These are phyloP conservation scores for Leptarthrus brevirostris DNA, from an alignment of 2,888 invertebrate species.

Conservation along the genomic window DNA sequence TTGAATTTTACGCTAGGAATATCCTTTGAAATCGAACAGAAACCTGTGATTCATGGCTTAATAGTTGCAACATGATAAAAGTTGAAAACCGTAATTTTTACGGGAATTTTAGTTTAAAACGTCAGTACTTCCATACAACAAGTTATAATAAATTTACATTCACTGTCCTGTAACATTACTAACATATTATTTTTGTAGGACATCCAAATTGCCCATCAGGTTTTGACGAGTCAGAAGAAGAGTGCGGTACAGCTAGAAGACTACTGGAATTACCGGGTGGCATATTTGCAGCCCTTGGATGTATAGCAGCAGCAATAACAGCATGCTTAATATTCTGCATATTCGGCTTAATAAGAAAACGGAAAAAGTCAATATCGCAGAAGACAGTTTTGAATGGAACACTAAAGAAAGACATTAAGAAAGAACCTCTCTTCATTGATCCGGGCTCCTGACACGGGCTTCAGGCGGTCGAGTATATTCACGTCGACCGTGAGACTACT, in stretches of 20 bases:
- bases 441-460: conserved; percentile 88
- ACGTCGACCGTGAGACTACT: conserved; percentile 92
- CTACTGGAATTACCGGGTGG: conserved; percentile 70
- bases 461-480: conserved; percentile 91
- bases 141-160: too few species aligned
- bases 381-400: conserved; percentile 67
- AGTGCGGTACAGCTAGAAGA: conserved; percentile 72
- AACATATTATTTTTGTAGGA: conserved; percentile 58
- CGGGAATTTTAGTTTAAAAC: too few species aligned
- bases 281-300: conserved; percentile 70
- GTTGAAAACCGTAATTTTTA: too few species aligned
- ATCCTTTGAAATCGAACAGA: too few species aligned
- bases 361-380: conserved; percentile 70
- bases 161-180: too few species aligned
- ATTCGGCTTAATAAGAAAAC: conserved; percentile 71
- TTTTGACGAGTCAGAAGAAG: conserved; percentile 78
- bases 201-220: conserved; percentile 74
- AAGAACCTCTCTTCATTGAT: conserved; percentile 66
- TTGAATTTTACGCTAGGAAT: too few species aligned
- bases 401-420: conserved; percentile 74
- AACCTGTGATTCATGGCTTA: too few species aligned
- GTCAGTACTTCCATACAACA: too few species aligned
- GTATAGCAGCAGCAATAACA: conserved; percentile 71
- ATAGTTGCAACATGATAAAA: too few species aligned
- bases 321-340: conserved; percentile 71